These are phyloP conservation scores for Microplitis manilae DNA, from an alignment of 2,888 invertebrate species.

Conservation along the genomic window DNA sequence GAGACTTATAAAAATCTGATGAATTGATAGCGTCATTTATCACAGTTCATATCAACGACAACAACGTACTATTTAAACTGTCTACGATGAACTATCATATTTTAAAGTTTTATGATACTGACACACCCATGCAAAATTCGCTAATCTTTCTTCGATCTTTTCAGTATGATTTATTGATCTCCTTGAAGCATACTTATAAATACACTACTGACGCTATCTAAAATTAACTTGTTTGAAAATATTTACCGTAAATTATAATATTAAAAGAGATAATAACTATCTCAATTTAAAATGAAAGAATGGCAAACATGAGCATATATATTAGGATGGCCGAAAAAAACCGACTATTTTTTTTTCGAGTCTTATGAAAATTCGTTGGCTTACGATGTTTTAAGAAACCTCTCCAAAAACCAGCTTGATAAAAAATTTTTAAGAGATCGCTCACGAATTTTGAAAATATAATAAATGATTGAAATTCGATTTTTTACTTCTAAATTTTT, in stretches of 20 bases:
- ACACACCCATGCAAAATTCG: slow-evolving; percentile 68
- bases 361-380: no score
- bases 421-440: no score
- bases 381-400: no score
- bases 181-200: not conserved
- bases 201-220: not conserved
- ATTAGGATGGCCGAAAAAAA: no score
- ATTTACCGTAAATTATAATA: not conserved
- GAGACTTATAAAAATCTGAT: slow-evolving; percentile 54
- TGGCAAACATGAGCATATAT: not conserved
- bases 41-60: slow-evolving; percentile 66
- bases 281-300: not conserved
- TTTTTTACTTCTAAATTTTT: no score
- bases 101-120: slow-evolving; percentile 67
- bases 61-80: slow-evolving; percentile 69
- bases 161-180: slow-evolving; percentile 2
- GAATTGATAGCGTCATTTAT: slow-evolving; percentile 68
- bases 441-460: no score
- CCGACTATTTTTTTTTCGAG: no score
- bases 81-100: slow-evolving; percentile 68
- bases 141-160: slow-evolving; percentile 48
- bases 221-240: not conserved
- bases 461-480: no score
- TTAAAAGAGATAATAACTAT: not conserved
- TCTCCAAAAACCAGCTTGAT: no score